A percentile compares a stretch with the other conserved stretches of the same genome.
Evolutionary conservation across 2,888 invertebrate genomes (phyloP).

Genomic region (Hanleya hanleyi): DNA sequence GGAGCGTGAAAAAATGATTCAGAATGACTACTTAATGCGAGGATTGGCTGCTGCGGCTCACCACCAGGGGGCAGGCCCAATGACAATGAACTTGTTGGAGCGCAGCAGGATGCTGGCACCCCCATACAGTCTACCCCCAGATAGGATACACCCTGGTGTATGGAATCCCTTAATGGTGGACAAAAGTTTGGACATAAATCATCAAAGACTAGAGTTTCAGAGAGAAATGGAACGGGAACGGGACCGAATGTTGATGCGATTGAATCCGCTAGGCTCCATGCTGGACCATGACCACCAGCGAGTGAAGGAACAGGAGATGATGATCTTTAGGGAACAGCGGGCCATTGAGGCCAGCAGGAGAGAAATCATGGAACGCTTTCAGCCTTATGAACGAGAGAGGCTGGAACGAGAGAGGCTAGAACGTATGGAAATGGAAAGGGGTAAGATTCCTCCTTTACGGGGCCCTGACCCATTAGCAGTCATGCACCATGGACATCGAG

Average conservation of each 20-base stretch:
- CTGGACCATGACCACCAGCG: constrained; percentile 53
- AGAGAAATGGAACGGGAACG: constrained; percentile 51
- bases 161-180: constrained; percentile 53
- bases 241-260: constrained; percentile 50
- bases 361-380: constrained; percentile 56
- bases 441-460: neutral
- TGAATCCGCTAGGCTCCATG: constrained; percentile 32
- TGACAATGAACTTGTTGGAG: constrained; percentile 46
- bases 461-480: neutral
- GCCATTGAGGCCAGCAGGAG: constrained; percentile 40
- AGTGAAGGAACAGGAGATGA: constrained; percentile 58
- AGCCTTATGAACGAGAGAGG: constrained; percentile 49
- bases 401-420: constrained; percentile 46
- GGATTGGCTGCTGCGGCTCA: constrained; percentile 22
- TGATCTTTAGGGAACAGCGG: constrained; percentile 49
- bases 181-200: constrained; percentile 36
- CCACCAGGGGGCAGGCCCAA: constrained; percentile 30
- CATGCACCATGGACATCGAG: neutral
- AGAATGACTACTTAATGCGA: constrained; percentile 2
- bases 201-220: constrained; percentile 27
- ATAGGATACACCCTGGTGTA: constrained; percentile 48
- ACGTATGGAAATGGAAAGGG: constrained; percentile 25
- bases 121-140: constrained; percentile 40
- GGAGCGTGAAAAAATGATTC: constrained; percentile 29
- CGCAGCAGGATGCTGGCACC: constrained; percentile 53